A percentile compares a stretch with the other conserved stretches of the same genome.
Conservation (phyloP, 2,888 invertebrate species). For the Tholera decimalis region DNA sequence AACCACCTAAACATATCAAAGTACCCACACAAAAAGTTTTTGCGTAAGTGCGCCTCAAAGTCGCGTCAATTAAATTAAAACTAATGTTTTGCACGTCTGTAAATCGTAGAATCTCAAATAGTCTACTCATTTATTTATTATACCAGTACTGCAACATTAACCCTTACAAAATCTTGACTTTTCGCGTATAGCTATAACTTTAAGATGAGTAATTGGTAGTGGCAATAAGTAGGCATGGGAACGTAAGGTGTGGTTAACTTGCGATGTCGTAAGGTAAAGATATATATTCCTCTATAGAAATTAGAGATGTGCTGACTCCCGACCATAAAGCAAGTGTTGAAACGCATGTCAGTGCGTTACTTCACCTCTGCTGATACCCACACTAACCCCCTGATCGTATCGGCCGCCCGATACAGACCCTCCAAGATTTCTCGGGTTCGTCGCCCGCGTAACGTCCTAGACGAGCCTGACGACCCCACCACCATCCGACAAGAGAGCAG, state of each 20-base stretch:
- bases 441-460: too few relatives aligned
- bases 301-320: background rate
- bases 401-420: too few relatives aligned
- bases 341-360: too few relatives aligned
- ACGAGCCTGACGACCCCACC: too few relatives aligned
- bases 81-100: background rate
- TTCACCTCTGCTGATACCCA: too few relatives aligned
- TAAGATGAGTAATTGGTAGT: conserved; percentile 13
- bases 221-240: conserved; percentile 19
- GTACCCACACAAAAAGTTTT: background rate
- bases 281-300: background rate
- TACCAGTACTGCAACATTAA: background rate
- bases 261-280: background rate
- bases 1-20: background rate
- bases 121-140: conserved; percentile 17
- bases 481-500: too few relatives aligned
- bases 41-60: background rate
- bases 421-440: too few relatives aligned
- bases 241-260: conserved; percentile 25
- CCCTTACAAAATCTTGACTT: background rate
- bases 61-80: background rate
- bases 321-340: too few relatives aligned
- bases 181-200: conserved; percentile 9
- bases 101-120: background rate
- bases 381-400: too few relatives aligned